These are phyloP conservation scores for Promerops cafer DNA, from an alignment of 2,113 vertebrate species.

Conservation along the genomic window DNA sequence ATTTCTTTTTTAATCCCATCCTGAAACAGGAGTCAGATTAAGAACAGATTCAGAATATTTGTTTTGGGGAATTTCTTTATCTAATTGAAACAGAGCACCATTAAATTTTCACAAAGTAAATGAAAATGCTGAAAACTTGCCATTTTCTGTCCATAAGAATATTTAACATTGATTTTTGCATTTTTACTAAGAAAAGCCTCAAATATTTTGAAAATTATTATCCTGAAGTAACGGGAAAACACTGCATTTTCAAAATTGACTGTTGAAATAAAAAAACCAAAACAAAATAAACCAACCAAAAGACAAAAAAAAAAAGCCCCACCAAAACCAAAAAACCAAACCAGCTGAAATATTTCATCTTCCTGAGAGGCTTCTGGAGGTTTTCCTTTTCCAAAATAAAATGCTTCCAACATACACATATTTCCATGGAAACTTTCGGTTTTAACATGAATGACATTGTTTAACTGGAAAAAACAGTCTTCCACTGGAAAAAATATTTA, in stretches of 20 bases:
- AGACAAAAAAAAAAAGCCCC: background rate
- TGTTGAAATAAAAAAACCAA: background rate
- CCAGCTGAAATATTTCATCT: background rate
- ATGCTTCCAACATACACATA: background rate
- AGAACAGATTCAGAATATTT: background rate
- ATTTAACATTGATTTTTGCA: background rate
- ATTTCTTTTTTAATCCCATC: background rate
- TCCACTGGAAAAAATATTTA: background rate
- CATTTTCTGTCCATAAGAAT: background rate
- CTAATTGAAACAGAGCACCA: background rate
- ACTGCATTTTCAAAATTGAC: background rate
- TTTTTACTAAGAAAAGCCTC: background rate
- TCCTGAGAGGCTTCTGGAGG: background rate
- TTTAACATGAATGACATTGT: background rate
- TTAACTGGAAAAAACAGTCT: background rate
- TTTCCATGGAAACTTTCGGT: conserved; percentile 10
- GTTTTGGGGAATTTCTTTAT: background rate
- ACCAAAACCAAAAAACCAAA: background rate
- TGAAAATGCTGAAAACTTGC: background rate
- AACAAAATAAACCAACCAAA: background rate
- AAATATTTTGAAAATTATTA: background rate
- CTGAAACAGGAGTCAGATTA: background rate
- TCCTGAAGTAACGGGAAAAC: background rate
- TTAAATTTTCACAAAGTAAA: background rate
- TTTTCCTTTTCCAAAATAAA: conserved; percentile 2